Evolutionary conservation across 2,797 vertebrate genomes (phyloP).

Genomic region (Danio kyathit): DNA sequence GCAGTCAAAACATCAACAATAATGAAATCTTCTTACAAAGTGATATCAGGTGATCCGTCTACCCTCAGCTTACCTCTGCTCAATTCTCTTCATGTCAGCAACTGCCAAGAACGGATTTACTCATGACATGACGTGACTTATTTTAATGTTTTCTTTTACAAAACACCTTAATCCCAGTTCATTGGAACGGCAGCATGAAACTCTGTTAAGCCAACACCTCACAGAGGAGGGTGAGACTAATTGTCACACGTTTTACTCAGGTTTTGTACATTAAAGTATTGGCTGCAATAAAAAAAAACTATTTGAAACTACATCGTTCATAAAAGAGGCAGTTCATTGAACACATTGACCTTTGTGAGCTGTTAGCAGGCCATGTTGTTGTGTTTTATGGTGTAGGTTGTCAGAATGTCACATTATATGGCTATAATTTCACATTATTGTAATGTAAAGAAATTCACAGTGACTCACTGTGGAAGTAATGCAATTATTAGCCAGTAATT

Average conservation of each 20-base stretch:
- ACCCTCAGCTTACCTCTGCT: too few relatives aligned
- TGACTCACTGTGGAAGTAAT: too few relatives aligned
- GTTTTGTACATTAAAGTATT: background rate
- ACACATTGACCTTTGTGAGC: background rate
- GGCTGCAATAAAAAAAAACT: background rate
- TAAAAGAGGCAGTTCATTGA: background rate
- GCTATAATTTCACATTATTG: too few relatives aligned
- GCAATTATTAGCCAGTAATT: too few relatives aligned
- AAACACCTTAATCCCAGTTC: background rate
- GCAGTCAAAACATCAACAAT: constrained; percentile 59
- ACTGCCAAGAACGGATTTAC: constrained; percentile 12
- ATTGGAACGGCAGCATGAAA: background rate
- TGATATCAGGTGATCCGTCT: constrained; percentile 58
- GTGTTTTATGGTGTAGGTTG: background rate
- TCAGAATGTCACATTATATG: background rate
- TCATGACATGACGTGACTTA: background rate
- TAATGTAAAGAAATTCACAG: too few relatives aligned
- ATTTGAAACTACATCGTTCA: background rate
- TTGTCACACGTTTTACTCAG: background rate
- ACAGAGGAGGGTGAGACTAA: background rate
- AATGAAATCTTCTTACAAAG: constrained; percentile 61
- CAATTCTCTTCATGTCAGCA: background rate
- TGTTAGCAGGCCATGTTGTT: background rate
- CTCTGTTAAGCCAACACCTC: background rate
- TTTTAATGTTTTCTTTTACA: background rate